Evolutionary conservation across 1,140 invertebrate genomes (phyloP).

Genomic region (Proctacanthus coquilletti): DNA sequence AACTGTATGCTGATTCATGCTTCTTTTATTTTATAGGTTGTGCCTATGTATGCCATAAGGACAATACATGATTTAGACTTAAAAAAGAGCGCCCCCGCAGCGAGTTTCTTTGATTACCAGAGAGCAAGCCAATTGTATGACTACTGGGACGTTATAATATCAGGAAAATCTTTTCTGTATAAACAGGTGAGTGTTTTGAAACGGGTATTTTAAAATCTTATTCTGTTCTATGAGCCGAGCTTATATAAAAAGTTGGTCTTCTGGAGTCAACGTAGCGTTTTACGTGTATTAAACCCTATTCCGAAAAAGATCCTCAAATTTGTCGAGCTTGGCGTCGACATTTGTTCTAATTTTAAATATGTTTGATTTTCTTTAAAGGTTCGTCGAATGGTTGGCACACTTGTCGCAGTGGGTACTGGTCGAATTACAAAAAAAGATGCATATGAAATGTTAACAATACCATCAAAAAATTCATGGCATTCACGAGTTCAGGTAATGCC

Average conservation of each 20-base stretch:
- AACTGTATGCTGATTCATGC: too few relatives aligned
- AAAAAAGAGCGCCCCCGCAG: too few relatives aligned
- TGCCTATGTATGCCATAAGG: slow-evolving; percentile 31
- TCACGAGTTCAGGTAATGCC: slow-evolving; percentile 32
- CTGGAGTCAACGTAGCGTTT: too few relatives aligned
- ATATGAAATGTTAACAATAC: slow-evolving; percentile 54
- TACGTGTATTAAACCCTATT: too few relatives aligned
- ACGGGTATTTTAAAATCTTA: too few relatives aligned
- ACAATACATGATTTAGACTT: slow-evolving; percentile 34
- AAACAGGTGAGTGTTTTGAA: slow-evolving; percentile 40
- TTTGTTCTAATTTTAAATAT: too few relatives aligned
- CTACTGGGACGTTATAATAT: slow-evolving; percentile 47
- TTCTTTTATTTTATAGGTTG: neutral
- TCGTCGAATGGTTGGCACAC: slow-evolving; percentile 49
- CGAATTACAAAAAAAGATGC: slow-evolving; percentile 42
- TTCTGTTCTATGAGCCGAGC: too few relatives aligned
- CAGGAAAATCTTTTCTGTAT: slow-evolving; percentile 49
- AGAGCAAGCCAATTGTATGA: slow-evolving; percentile 32
- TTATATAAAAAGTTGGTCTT: too few relatives aligned
- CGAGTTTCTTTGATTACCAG: too few relatives aligned
- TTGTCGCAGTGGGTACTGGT: slow-evolving; percentile 40
- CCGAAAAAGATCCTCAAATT: too few relatives aligned
- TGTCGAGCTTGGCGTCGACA: too few relatives aligned
- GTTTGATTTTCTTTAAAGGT: too few relatives aligned
- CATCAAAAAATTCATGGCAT: slow-evolving; percentile 50